Base-by-base conservation (phyloP, 1,140 invertebrate genomes). In the Leptonema lineaticorne region DNA sequence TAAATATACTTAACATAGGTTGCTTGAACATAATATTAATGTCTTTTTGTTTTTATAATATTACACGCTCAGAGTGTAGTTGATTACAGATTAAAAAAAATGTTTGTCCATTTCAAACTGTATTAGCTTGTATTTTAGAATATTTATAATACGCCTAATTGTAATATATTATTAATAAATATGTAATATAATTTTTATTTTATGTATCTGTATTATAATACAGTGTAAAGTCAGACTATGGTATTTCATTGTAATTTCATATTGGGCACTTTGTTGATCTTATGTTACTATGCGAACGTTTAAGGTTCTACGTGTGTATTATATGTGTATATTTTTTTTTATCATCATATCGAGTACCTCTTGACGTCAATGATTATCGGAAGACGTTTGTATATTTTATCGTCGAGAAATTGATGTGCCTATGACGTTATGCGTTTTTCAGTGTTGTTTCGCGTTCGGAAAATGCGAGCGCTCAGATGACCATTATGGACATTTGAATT, bases 141-240 rank as follows among this genome's bases (percentile, higher is more conserved):
- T 41, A 41, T 41, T 41, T 41, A 41, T 41, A 41, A 41, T 41
- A 41, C 16, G 9, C 37, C 2, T 41, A 41, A 41, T 41, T 41
- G 37, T 41, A 33, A 50, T 22, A 20, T 50, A 22, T 45, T n/a
- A 45, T 45, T 45, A 18, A 8, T 50, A 64, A 56, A 68, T 37
- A 63, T 71, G 70, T 71, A 71, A 65, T 66, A 71, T 69, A 71
- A 63, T 69, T 69, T 71, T 67, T 71, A 71, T 71, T 69, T 71
- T 68, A 71, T 65, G 67, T 71, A 71, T 68, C 69, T 71, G 70
- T 71, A 71, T 71, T 24, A 26, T 58, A 68, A 59, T 70, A 70
- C 69, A 70, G 59, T 66, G 20, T 30, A 67, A 70, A 65, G 16
- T 16, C 37, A 41, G 16, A 41, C 37, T 3, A n/a, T 37, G 4